Base-by-base conservation (phyloP, 2,888 invertebrate genomes). In the Oscheius sp. region DNA sequence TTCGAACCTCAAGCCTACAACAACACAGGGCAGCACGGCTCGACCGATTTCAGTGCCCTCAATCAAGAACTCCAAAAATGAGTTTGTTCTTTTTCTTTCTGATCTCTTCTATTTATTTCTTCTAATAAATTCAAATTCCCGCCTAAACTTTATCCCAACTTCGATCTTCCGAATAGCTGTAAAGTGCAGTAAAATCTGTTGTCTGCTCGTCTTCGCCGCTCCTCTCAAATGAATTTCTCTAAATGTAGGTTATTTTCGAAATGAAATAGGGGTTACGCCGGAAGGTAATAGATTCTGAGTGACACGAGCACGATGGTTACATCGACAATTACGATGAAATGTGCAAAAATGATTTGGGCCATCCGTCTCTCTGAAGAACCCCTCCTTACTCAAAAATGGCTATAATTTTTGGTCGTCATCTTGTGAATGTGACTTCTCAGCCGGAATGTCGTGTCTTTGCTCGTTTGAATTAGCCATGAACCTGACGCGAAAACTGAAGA, bases 31-130 rank as follows among this genome's bases (percentile, higher is more conserved):
- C 56, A 56, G 16, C 72, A 76, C 25, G 76, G 71, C 27, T 84
- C 85, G 43, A 86, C 85, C 3, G 86, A 86, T 72, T 86, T 86
- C 80, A 84, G 84, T 43, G 77, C 81, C 16, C 81, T 86, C 81
- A 79, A 82, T 58, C 58, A 58, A 58, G 66, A 66, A 27, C 21
- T 66, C 25, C 66, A 66, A 27, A 66, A 66, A 35, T 66, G 35
- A 52, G 23, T 2, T 6, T 52, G n/a, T 2, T 45, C 63, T 23
- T 5, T 7, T 21, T 9, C 35, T 35, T 9, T 35, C 35, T 9
- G 46, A 43, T 61, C 64, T 49, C 64, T 23, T 63, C 49, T 49
- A 49, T 21, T 35, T 49, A 49, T 18, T 13, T 18, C 49, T 49
- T 49, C 49, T 3, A 35, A 35, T 35, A 49, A 49, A 49, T 18